Evolutionary conservation across 2,113 vertebrate species (phyloP).

Genomic region (Nibea coibor): DNA sequence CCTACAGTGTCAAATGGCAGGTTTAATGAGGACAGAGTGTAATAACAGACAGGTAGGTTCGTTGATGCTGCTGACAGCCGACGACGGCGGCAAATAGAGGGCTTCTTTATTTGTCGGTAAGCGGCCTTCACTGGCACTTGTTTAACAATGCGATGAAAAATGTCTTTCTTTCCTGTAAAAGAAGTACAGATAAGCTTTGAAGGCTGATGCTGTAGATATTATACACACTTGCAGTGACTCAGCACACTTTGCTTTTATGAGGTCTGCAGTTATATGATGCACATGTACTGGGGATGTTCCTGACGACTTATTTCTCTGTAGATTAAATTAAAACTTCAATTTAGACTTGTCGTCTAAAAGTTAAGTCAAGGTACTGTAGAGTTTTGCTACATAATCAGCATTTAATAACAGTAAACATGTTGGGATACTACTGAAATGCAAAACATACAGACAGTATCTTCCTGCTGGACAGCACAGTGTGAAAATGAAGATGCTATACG

Average conservation of each 20-base stretch:
- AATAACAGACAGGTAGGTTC: constrained; percentile 20
- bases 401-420: too few relatives aligned
- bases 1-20: constrained; percentile 18
- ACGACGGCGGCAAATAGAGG: not conserved
- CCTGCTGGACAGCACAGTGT: too few relatives aligned
- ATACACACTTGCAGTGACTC: constrained; percentile 16
- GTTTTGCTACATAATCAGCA: too few relatives aligned
- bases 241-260: not conserved
- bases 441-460: too few relatives aligned
- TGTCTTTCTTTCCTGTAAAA: constrained; percentile 6
- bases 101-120: constrained; percentile 24
- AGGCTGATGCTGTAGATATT: constrained; percentile 6
- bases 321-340: too few relatives aligned
- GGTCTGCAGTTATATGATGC: too few relatives aligned
- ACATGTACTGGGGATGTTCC: too few relatives aligned
- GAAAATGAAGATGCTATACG: too few relatives aligned
- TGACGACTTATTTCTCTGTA: too few relatives aligned
- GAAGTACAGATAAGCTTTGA: constrained; percentile 10
- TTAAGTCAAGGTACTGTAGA: too few relatives aligned
- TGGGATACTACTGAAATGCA: too few relatives aligned
- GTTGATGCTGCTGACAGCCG: constrained; percentile 4
- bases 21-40: constrained; percentile 16
- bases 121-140: constrained; percentile 3
- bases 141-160: constrained; percentile 15
- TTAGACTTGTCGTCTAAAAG: too few relatives aligned